Evolutionary conservation across 2,888 invertebrate species (phyloP), one percentile per base, ranked within the genome.

Genomic region (Helicoverpa assulta): DNA sequence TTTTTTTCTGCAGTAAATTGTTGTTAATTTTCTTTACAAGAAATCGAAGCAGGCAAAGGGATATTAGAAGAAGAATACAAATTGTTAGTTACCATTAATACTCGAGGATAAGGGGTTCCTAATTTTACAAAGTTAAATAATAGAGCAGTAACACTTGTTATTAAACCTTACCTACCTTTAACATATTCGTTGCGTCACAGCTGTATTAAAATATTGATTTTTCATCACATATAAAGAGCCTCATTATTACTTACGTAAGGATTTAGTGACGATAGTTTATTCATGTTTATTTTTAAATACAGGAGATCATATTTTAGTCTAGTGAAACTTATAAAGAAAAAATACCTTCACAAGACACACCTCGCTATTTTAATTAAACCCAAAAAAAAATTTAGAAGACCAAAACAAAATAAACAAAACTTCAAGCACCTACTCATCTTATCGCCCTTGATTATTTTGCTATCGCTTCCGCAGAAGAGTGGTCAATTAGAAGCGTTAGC

Each of bases 401-500:
- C 43, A 47, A 43, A 47, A 47, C 47, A n/a, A 43, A 47, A 47
- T 6, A n/a, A 47, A 47, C n/a, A n/a, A 40, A 40, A 12, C 2
- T 14, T n/a, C 5, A 47, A 47, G n/a, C 6, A 47, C n/a, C 47
- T 7, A 12, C 10, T 40, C 40, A 47, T 47, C 10, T 57, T 59
- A 53, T 66, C 60, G 59, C 21, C 14, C 47, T 62, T 58, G 56
- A 78, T 84, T 87, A 77, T 88, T 90, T 86, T 94, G 94, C 90
- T 88, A 79, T 85, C 94, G 83, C 80, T 93, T 81, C 88, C 74
- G 73, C 73, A 74, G 84, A 85, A 87, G 88, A 89, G 47, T 47
- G 86, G 88, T 87, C 93, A 92, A 94, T 94, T 94, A 93, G 92
- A 80, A 82, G 91, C 91, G 91, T 93, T 91, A 91, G 93, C 91